Conservation (phyloP, 2,888 invertebrate genomes). For the Leptinotarsa rubiginosa region DNA sequence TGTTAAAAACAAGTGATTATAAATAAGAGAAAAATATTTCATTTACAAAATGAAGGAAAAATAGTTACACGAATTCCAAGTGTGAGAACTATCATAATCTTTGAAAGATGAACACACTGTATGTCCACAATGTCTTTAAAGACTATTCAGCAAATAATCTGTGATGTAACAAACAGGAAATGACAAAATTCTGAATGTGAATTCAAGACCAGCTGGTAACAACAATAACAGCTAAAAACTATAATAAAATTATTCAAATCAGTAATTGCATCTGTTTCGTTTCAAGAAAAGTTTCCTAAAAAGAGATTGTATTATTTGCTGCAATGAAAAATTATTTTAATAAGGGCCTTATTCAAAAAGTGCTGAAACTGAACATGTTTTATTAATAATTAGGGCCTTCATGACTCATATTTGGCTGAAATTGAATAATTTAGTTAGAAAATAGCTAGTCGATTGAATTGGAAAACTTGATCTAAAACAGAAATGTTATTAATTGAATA, state of each 20-base stretch:
- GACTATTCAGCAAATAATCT: neutral
- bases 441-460: constrained; percentile 20
- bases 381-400: constrained; percentile 35
- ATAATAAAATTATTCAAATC: constrained; percentile 11
- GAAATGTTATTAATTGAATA: constrained; percentile 45
- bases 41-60: too few relatives aligned
- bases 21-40: too few relatives aligned
- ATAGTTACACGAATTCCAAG: too few relatives aligned
- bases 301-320: constrained; percentile 55
- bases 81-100: too few relatives aligned
- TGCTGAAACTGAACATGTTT: constrained; percentile 24
- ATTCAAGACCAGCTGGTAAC: neutral
- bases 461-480: constrained; percentile 43
- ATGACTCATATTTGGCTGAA: constrained; percentile 55
- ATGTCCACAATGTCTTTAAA: too few relatives aligned
- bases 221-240: constrained; percentile 11
- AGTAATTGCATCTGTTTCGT: constrained; percentile 10
- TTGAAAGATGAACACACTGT: too few relatives aligned
- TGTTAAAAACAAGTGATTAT: too few relatives aligned
- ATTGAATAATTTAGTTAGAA: constrained; percentile 52
- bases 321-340: constrained; percentile 57
- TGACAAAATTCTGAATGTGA: neutral
- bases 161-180: constrained; percentile 13
- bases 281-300: constrained; percentile 50
- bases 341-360: constrained; percentile 45